phyloP scores from a whole-genome alignment of 2,797 vertebrate genomes.

The Microctenopoma steveboyesi region DNA sequence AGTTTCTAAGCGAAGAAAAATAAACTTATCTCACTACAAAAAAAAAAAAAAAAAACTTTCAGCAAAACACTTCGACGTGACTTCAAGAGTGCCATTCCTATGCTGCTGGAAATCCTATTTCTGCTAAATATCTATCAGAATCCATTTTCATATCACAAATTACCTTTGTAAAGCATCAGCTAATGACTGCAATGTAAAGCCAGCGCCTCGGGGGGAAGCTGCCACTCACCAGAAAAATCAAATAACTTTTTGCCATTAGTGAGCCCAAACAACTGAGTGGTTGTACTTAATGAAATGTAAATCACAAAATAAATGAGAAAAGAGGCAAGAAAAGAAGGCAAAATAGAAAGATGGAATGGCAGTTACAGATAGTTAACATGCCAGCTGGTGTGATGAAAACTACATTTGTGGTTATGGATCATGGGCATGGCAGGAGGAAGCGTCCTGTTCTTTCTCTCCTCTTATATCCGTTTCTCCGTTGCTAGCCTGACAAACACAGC shows the following conservation, averaged over 20 bases:
- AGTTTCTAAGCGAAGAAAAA: conserved; percentile 24
- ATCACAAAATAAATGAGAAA: conserved; percentile 36
- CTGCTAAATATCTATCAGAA: conserved; percentile 37
- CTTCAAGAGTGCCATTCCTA: conserved; percentile 68
- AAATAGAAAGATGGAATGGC: conserved; percentile 24
- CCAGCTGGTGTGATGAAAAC: conserved; percentile 42
- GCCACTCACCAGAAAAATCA: conserved; percentile 43
- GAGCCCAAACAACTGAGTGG: conserved; percentile 28
- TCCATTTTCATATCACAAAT: conserved; percentile 48
- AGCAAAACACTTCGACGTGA: conserved; percentile 13
- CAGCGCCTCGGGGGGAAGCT: conserved; percentile 34
- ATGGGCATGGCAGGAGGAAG: conserved; percentile 10
- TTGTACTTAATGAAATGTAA: conserved; percentile 49
- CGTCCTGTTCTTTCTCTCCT: neutral
- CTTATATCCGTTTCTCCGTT: neutral
- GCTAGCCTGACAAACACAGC: conserved; percentile 35
- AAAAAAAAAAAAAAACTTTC: conserved; percentile 13
- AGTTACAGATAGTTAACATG: conserved; percentile 44
- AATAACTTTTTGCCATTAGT: conserved; percentile 45
- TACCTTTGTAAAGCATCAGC: conserved; percentile 39
- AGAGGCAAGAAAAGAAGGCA: conserved; percentile 25
- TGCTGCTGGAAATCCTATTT: conserved; percentile 18
- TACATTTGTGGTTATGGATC: conserved; percentile 30
- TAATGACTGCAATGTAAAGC: conserved; percentile 40
- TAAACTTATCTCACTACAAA: conserved; percentile 13